These are phyloP conservation scores for Cercopithecus neglectus DNA, from an alignment of 2,797 vertebrate genomes.

Conservation along the genomic window DNA sequence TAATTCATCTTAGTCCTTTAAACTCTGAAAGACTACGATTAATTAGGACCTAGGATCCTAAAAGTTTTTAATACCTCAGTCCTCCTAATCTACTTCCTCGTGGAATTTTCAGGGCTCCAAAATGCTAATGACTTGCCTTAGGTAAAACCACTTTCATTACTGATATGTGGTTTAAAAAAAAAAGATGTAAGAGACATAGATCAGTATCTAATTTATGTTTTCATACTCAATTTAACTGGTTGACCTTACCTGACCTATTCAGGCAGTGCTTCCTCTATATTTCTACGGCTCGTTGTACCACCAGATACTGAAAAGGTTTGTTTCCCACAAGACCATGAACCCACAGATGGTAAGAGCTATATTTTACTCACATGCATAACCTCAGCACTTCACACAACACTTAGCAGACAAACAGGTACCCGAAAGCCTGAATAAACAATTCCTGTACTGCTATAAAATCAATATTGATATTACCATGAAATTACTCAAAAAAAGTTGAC, in stretches of 20 bases:
- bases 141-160: not conserved
- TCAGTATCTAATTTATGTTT: not conserved
- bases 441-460: not conserved
- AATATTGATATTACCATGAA: not conserved
- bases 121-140: not conserved
- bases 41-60: not conserved
- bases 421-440: not conserved
- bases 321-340: not conserved
- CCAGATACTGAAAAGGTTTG: not conserved
- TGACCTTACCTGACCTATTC: not conserved
- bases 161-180: not conserved
- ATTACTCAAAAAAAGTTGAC: conserved; percentile 46
- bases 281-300: not conserved
- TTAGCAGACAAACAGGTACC: not conserved
- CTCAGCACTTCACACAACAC: not conserved
- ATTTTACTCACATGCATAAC: not conserved
- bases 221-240: not conserved
- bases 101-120: not conserved
- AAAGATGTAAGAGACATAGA: not conserved
- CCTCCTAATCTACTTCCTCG: not conserved
- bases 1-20: conserved; percentile 3
- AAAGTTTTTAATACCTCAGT: not conserved
- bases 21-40: conserved; percentile 28
- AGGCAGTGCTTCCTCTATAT: not conserved
- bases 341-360: not conserved